phyloP scores from a whole-genome alignment of 2,797 vertebrate species.

The Mormyrus hasselquistii region DNA sequence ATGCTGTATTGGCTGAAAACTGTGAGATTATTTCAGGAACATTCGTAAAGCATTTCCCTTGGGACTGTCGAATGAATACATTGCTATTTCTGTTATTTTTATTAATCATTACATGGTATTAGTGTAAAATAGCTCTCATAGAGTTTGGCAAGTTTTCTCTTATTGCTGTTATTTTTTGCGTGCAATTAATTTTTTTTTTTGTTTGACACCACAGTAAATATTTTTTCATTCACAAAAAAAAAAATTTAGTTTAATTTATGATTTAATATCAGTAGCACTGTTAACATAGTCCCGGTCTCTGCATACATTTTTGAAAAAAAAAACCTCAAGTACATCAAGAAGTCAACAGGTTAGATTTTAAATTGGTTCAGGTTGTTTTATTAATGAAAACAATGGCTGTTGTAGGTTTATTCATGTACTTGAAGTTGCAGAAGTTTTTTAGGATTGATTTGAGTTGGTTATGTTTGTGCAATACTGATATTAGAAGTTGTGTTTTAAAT shows the following conservation, averaged over 20 bases:
- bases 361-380: background rate
- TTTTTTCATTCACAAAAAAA: background rate
- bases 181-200: background rate
- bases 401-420: background rate
- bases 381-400: background rate
- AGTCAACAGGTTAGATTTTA: background rate
- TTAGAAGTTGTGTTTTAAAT: background rate
- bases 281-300: background rate
- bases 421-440: background rate
- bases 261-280: background rate
- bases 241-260: background rate
- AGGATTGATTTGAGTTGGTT: background rate
- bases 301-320: background rate
- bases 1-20: background rate
- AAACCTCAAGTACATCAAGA: background rate
- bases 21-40: background rate
- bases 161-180: background rate
- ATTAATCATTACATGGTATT: constrained; percentile 4
- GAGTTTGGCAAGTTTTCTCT: background rate
- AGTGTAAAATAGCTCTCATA: background rate
- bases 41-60: background rate
- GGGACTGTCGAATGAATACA: background rate
- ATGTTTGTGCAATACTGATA: background rate
- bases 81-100: background rate
- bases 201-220: too few relatives aligned